Conservation (phyloP, 2,888 invertebrate species). For the Oconnorella tubifera region DNA sequence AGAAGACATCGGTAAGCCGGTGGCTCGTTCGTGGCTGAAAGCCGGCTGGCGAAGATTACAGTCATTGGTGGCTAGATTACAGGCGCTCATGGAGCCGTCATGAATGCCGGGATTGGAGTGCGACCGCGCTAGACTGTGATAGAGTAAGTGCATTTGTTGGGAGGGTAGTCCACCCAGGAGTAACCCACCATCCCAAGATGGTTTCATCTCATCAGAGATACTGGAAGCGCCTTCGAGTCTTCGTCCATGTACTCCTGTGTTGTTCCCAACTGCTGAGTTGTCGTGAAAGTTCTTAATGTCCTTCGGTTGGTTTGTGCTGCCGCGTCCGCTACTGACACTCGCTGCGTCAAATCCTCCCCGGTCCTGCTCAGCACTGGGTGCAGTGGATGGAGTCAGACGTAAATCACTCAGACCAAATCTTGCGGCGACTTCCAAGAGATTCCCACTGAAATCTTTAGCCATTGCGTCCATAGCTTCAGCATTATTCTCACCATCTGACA, state of each 20-base stretch:
- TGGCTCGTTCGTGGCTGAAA: neutral
- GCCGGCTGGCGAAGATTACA: neutral
- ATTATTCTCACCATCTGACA: neutral
- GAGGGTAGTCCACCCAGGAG: conserved; percentile 5
- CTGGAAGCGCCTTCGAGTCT: neutral
- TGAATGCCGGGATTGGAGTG: too few species aligned
- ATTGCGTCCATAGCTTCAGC: neutral
- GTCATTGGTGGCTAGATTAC: conserved; percentile 3
- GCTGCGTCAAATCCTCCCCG: neutral
- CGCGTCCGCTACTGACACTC: neutral
- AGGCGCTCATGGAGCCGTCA: conserved; percentile 6
- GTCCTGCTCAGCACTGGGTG: neutral
- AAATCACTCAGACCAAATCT: conserved; percentile 13
- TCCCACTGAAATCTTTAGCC: neutral
- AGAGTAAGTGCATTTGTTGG: conserved; percentile 13
- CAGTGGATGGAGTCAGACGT: neutral
- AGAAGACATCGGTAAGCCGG: neutral
- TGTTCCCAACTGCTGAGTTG: neutral
- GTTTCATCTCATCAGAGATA: conserved; percentile 8
- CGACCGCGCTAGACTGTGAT: conserved; percentile 13
- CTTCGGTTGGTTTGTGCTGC: neutral
- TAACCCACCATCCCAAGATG: conserved; percentile 8
- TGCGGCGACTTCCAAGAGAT: conserved; percentile 13
- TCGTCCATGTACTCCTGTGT: neutral
- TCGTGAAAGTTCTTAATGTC: neutral